These are phyloP conservation scores for Pogoniulus pusillus DNA, from an alignment of 2,797 vertebrate species.

Conservation along the genomic window DNA sequence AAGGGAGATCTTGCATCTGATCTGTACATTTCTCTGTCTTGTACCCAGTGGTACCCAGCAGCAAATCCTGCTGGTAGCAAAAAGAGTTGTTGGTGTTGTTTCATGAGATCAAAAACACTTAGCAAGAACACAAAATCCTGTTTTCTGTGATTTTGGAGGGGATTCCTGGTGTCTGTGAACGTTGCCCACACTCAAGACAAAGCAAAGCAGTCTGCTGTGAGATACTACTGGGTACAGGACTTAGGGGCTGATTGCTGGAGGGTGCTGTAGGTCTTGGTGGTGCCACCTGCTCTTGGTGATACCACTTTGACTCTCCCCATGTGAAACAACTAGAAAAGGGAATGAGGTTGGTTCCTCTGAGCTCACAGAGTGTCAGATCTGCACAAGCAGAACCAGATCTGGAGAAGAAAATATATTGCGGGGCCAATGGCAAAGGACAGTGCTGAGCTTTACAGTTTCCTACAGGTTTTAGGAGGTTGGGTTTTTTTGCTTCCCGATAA, in stretches of 20 bases:
- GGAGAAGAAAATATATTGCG: background rate
- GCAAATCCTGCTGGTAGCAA: no score
- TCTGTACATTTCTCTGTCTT: background rate
- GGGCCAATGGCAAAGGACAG: rapidly evolving
- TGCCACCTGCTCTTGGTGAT: background rate
- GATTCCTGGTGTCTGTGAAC: background rate
- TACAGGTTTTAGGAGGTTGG: background rate
- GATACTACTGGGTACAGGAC: background rate
- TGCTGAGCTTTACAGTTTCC: background rate
- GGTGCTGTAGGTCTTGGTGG: background rate
- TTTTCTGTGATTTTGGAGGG: no score
- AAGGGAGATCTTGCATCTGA: background rate
- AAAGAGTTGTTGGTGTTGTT: no score
- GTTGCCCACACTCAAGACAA: background rate
- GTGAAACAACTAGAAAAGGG: background rate
- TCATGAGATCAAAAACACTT: no score
- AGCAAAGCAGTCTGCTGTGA: background rate
- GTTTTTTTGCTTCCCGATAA: background rate
- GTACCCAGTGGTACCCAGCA: no score
- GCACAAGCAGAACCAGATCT: background rate
- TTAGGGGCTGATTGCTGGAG: rapidly evolving
- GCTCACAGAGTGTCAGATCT: background rate
- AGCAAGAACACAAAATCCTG: no score
- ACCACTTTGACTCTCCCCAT: no score
- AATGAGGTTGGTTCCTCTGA: background rate